Base-by-base conservation (phyloP, 2,888 invertebrate species). In the Chloroclysta siterata region DNA sequence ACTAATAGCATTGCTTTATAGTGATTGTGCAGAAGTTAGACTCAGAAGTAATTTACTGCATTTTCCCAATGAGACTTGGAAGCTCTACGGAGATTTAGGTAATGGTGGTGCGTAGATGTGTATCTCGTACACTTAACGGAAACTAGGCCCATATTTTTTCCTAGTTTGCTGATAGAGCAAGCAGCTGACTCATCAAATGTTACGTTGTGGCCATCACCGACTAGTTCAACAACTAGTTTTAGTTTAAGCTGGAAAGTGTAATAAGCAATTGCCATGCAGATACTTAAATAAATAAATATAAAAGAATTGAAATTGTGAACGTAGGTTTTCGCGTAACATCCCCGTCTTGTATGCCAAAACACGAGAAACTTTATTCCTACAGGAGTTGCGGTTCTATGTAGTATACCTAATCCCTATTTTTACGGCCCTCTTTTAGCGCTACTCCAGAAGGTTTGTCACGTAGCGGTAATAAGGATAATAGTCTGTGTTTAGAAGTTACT, bases 361-460 rank as follows among this genome's bases (percentile, higher is more conserved):
- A 8, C 33, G 33, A 39, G 10, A 3, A 39, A 11, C 0, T 11
- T 1, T 11, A 39, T 39, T 11, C 3, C 11, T 11, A 10, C 6
- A 44, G 15, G 56, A 57, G 44, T 58, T 63, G 3, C 58, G n/a
- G 10, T 59, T 63, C 63, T 63, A 17, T 54, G 5, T 5, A 8
- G 17, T 48, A 2, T 11, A 22, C 11, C 8, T 42, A 51, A 15
- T 57, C 17, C 10, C 28, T 0, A 1, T 29, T 15, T 57, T 41
- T 15, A 57, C 22, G 57, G 28, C 29, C 14, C n/a, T 46, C 59
- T 22, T 22, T 10, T 29, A 63, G 62, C 57, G 63, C 57, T 41
- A 57, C 64, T 71, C 64, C 58, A 57, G 36, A 41, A 67, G 73
- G 68, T 74, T 71, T 73, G 80, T 79, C 77, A 76, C 75, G 78